phyloP scores from a whole-genome alignment of 2,113 vertebrate species.

The Arizona elegans region DNA sequence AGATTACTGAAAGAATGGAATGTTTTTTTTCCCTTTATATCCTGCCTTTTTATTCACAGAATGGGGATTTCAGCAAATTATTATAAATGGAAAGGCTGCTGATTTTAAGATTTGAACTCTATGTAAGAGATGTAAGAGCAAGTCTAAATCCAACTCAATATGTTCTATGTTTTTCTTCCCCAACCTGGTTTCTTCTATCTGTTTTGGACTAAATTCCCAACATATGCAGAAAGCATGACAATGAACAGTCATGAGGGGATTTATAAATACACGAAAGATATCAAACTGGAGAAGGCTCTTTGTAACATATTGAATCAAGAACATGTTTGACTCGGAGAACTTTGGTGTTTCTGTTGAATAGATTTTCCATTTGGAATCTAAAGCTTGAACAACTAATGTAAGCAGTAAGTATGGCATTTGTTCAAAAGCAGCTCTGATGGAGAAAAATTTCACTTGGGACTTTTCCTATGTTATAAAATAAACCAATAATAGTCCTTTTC shows the following conservation, averaged over 20 bases:
- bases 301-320: background rate
- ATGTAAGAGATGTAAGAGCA: background rate
- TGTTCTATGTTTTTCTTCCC: background rate
- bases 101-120: background rate
- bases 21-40: background rate
- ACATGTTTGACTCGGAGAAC: background rate
- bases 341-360: background rate
- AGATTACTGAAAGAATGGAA: background rate
- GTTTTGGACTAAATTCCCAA: background rate
- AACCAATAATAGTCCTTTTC: slow-evolving; percentile 72
- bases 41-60: background rate
- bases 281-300: background rate
- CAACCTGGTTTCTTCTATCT: background rate
- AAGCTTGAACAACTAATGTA: background rate
- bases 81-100: background rate
- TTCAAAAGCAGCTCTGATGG: slow-evolving; percentile 74
- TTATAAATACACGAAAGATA: background rate
- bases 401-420: slow-evolving; percentile 62
- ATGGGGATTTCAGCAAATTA: background rate
- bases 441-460: slow-evolving; percentile 73
- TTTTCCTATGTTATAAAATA: slow-evolving; percentile 76
- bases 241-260: background rate
- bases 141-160: background rate
- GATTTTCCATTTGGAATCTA: background rate
- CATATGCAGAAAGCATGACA: background rate